Conservation (phyloP, 2,888 invertebrate genomes). For the Proisotoma minuta region DNA sequence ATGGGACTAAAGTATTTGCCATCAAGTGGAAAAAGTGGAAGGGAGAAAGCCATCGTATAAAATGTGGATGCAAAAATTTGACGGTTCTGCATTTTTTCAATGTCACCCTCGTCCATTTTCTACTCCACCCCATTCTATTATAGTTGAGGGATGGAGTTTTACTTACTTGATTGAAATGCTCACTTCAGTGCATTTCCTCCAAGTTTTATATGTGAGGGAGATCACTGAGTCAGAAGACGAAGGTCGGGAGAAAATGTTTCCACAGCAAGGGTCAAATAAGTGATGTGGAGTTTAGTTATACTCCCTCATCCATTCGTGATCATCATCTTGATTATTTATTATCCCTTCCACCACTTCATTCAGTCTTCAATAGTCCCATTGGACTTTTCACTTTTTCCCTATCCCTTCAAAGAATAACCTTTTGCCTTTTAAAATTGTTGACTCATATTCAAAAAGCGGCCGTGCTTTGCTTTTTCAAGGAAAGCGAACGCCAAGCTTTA, state of each 20-base stretch:
- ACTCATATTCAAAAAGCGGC: no score
- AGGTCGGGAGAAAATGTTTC: background rate
- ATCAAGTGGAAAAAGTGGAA: no score
- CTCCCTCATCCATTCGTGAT: constrained; percentile 2
- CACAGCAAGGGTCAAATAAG: background rate
- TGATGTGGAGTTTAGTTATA: background rate
- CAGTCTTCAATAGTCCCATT: constrained; percentile 2
- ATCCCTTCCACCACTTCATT: constrained; percentile 2
- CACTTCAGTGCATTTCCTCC: constrained; percentile 4
- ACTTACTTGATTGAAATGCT: constrained; percentile 6
- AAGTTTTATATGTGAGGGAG: background rate
- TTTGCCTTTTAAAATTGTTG: no score
- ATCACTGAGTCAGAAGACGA: constrained; percentile 1
- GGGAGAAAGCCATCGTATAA: no score
- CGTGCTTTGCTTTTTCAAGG: no score
- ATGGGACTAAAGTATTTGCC: no score
- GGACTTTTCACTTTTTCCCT: no score
- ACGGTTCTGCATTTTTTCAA: background rate
- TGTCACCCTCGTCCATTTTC: background rate
- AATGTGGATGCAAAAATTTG: background rate
- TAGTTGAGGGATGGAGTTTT: background rate
- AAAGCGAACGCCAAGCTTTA: no score
- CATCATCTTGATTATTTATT: constrained; percentile 6
- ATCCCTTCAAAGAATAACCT: no score
- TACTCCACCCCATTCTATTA: background rate